A percentile compares a stretch with the other conserved stretches of the same genome.
These are phyloP conservation scores for Lepetodrilus schrolli DNA, from an alignment of 2,888 invertebrate genomes.

Conservation along the genomic window DNA sequence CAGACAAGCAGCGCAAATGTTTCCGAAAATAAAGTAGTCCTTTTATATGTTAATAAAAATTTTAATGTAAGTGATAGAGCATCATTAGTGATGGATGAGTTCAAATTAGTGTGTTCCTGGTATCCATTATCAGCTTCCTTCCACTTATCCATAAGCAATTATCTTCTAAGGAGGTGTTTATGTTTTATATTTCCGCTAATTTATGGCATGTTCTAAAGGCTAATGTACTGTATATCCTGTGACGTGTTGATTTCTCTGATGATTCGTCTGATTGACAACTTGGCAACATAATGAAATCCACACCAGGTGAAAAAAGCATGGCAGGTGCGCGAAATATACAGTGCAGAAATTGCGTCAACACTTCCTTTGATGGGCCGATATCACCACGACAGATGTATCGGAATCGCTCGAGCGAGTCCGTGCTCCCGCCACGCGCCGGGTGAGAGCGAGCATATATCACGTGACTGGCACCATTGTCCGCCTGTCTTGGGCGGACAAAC, in stretches of 20 bases:
- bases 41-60: no score
- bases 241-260: not conserved
- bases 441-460: not conserved
- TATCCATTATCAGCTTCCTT: conserved; percentile 2
- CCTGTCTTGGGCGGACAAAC: not conserved
- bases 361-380: not conserved
- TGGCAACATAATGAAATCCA: conserved; percentile 2
- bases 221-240: conserved; percentile 8
- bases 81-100: not conserved
- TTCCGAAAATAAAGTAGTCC: no score
- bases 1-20: no score
- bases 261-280: conserved; percentile 2
- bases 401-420: conserved; percentile 17
- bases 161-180: not conserved
- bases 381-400: not conserved
- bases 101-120: not conserved
- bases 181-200: conserved; percentile 1
- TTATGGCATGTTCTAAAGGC: not conserved
- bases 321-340: not conserved
- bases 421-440: conserved; percentile 15
- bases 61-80: no score
- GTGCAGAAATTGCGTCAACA: not conserved
- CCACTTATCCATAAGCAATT: not conserved
- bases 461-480: conserved; percentile 3
- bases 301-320: conserved; percentile 4